Percentiles rank a stretch among this genome's conserved stretches.
These are phyloP conservation scores for Drosophila algonquin DNA, from an alignment of 2,888 invertebrate genomes.

Conservation along the genomic window DNA sequence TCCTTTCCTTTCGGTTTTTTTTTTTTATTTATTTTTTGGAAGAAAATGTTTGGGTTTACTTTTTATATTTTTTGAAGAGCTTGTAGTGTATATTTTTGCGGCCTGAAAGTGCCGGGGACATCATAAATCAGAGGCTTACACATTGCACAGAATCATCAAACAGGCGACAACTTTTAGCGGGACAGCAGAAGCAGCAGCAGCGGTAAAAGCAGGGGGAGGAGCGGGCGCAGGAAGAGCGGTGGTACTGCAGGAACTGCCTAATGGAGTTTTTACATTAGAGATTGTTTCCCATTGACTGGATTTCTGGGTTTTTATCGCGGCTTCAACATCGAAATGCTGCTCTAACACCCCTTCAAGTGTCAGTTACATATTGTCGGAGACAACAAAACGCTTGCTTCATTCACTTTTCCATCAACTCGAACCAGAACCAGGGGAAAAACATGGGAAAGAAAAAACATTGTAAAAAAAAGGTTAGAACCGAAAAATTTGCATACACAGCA, in stretches of 20 bases:
- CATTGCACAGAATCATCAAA: constrained; percentile 81
- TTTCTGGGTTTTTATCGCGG: constrained; percentile 56
- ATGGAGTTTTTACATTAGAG: constrained; percentile 76
- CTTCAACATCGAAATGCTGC: constrained; percentile 70
- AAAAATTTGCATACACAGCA: constrained; percentile 74
- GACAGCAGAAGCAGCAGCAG: constrained; percentile 15
- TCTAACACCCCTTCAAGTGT: constrained; percentile 77
- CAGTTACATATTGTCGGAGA: constrained; percentile 77
- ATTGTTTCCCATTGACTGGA: constrained; percentile 47
- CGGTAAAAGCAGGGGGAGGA: constrained; percentile 3
- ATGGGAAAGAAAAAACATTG: constrained; percentile 18
- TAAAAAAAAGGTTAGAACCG: constrained; percentile 71
- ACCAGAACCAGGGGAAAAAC: constrained; percentile 32
- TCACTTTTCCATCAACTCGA: constrained; percentile 52
- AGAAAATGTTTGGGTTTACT: constrained; percentile 13
- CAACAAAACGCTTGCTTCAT: constrained; percentile 61
- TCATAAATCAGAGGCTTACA: constrained; percentile 82
- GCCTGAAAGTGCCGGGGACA: constrained; percentile 48
- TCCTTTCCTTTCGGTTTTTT: constrained; percentile 22
- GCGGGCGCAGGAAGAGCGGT: neutral
- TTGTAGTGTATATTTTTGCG: constrained; percentile 50
- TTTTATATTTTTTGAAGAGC: constrained; percentile 36
- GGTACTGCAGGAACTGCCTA: constrained; percentile 50
- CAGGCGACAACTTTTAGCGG: constrained; percentile 58
- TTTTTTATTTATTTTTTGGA: constrained; percentile 14